Evolutionary conservation across 2,113 vertebrate species (phyloP).

Genomic region (Macheiramphus alcinus): DNA sequence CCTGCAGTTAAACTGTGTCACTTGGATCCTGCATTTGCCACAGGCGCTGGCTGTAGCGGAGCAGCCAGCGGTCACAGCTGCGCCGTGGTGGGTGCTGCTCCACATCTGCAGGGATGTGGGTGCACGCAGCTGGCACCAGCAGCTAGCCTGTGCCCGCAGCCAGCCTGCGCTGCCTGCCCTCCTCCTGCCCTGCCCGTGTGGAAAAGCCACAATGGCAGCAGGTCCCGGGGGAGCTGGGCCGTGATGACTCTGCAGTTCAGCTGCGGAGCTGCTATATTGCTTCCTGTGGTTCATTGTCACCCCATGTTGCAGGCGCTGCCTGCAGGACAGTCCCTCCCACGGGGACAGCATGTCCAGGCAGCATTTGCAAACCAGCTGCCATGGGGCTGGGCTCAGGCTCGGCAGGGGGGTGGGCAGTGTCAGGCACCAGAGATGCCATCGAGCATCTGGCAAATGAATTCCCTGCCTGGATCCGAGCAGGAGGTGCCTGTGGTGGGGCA

Average conservation of each 20-base stretch:
- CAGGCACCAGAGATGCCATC: fast-evolving
- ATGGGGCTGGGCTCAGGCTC: neutral
- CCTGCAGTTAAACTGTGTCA: neutral
- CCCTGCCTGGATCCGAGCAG: neutral
- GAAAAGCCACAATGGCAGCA: neutral
- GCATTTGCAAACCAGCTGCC: neutral
- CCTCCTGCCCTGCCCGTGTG: neutral
- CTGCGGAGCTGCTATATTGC: neutral
- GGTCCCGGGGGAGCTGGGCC: neutral
- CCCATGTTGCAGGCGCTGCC: fast-evolving
- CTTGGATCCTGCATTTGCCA: fast-evolving
- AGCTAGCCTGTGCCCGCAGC: neutral
- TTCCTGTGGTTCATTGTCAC: neutral
- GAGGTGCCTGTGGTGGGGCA: neutral
- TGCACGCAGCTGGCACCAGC: fast-evolving
- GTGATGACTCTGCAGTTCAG: neutral
- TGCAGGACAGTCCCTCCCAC: neutral
- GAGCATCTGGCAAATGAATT: neutral
- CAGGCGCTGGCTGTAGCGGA: neutral
- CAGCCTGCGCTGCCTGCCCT: neutral
- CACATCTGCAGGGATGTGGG: neutral
- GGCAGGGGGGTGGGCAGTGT: fast-evolving
- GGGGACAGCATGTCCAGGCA: neutral
- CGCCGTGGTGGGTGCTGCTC: fast-evolving
- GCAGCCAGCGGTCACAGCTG: fast-evolving